These are phyloP conservation scores for Alcis repandata DNA, from an alignment of 2,888 invertebrate species.

Conservation along the genomic window DNA sequence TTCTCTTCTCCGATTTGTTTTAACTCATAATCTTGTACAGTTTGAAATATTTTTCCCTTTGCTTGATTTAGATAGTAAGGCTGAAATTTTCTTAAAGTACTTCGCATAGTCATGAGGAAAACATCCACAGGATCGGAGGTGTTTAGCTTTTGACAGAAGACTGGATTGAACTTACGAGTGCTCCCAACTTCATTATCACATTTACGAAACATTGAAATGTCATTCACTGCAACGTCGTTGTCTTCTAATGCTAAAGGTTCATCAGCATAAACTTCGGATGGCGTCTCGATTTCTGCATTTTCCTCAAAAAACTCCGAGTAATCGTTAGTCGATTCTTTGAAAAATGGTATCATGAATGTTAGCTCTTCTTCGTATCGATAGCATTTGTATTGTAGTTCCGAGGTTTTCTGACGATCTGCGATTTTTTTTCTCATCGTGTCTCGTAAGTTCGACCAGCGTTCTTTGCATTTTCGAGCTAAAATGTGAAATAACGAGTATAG, in stretches of 20 bases:
- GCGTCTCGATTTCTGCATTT: slow-evolving; percentile 58
- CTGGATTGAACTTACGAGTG: not conserved
- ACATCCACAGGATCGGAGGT: slow-evolving; percentile 71
- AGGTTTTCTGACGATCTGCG: slow-evolving; percentile 54
- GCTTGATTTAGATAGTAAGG: slow-evolving; percentile 79
- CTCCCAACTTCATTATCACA: slow-evolving; percentile 48
- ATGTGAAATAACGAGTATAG: not conserved
- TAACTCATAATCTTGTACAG: slow-evolving; percentile 78
- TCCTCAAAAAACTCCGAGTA: slow-evolving; percentile 63
- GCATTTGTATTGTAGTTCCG: slow-evolving; percentile 61
- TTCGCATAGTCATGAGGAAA: slow-evolving; percentile 73
- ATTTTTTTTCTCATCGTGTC: slow-evolving; percentile 77
- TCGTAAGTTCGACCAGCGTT: slow-evolving; percentile 77
- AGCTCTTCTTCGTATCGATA: slow-evolving; percentile 79
- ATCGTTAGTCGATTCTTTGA: slow-evolving; percentile 53
- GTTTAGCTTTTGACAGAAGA: slow-evolving; percentile 21
- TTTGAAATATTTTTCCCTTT: slow-evolving; percentile 79
- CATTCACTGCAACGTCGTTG: slow-evolving; percentile 47
- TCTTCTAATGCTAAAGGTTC: slow-evolving; percentile 59
- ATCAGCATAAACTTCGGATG: slow-evolving; percentile 59
- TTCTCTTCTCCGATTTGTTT: slow-evolving; percentile 56
- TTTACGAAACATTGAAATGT: slow-evolving; percentile 51
- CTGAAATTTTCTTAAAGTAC: slow-evolving; percentile 71
- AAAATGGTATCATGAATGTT: slow-evolving; percentile 72
- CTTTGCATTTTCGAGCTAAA: slow-evolving; percentile 71